Conservation (phyloP, 2,113 vertebrate species). For the Petaurus breviceps region DNA sequence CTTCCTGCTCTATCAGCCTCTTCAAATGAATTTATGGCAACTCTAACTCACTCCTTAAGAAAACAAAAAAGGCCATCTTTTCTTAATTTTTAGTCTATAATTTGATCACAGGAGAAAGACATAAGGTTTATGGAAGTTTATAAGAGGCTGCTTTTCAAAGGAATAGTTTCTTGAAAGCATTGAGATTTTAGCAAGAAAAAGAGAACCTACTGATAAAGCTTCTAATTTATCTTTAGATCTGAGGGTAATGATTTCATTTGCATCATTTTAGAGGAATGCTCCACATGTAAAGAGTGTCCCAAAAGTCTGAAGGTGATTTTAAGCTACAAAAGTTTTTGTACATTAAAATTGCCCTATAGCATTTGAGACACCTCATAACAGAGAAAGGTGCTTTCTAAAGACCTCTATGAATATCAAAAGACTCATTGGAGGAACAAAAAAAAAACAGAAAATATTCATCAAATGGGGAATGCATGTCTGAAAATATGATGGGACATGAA, state of each 20-base stretch:
- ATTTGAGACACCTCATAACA: neutral
- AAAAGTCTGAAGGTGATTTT: neutral
- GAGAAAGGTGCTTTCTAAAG: neutral
- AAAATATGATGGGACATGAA: neutral
- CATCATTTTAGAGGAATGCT: neutral
- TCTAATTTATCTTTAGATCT: neutral
- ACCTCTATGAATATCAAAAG: neutral
- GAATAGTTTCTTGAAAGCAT: neutral
- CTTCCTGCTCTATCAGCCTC: neutral
- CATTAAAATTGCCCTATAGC: neutral
- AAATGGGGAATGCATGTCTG: neutral
- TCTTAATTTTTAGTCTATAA: neutral
- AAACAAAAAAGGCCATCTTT: neutral
- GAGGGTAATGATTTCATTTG: neutral
- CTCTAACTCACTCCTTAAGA: neutral
- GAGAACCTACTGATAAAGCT: neutral
- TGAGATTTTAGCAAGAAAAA: neutral
- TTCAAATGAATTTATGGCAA: conserved; percentile 9
- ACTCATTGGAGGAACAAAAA: neutral
- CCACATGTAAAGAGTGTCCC: neutral
- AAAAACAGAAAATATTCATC: neutral
- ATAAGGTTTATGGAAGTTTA: neutral
- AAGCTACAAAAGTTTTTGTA: neutral
- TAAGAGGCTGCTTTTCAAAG: neutral
- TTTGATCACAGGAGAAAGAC: neutral